Percentiles rank a stretch among this genome's conserved stretches.
Evolutionary conservation across 2,113 vertebrate genomes (phyloP).

Genomic region (Oryzias woworae): DNA sequence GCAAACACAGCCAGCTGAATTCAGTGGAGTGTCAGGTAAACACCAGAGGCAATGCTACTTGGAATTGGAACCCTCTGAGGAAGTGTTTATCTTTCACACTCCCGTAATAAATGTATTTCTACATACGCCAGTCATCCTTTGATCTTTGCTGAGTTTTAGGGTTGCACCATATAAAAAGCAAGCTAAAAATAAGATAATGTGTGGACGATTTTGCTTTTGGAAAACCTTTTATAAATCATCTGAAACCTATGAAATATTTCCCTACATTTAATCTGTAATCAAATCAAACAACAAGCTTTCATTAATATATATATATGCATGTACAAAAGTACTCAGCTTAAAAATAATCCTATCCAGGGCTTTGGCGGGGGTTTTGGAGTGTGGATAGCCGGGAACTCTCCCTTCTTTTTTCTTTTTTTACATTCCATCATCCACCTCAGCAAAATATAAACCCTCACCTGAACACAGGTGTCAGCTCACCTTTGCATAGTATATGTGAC

Average conservation of each 20-base stretch:
- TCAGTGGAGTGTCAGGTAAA: constrained; percentile 4
- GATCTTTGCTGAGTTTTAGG: constrained; percentile 11
- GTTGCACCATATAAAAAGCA: not conserved
- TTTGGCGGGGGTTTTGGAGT: too few species aligned
- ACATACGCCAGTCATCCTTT: not conserved
- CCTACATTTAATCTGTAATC: constrained; percentile 18
- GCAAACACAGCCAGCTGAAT: constrained; percentile 14
- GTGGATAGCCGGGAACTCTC: too few species aligned
- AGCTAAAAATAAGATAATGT: constrained; percentile 13
- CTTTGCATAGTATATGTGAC: too few species aligned
- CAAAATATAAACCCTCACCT: too few species aligned
- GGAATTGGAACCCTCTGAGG: constrained; percentile 4
- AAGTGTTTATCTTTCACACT: not conserved
- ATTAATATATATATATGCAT: too few species aligned
- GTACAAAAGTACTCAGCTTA: too few species aligned
- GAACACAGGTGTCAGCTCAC: too few species aligned
- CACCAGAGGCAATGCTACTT: not conserved
- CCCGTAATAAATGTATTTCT: constrained; percentile 12
- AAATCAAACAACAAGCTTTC: not conserved
- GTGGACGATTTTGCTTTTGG: constrained; percentile 2
- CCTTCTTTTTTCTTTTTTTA: too few species aligned
- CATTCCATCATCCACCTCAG: too few species aligned
- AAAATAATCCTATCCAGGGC: too few species aligned
- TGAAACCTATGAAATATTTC: not conserved
- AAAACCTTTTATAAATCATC: not conserved